These are phyloP conservation scores for Agraylea sexmaculata DNA, from an alignment of 1,140 invertebrate species.

Conservation along the genomic window DNA sequence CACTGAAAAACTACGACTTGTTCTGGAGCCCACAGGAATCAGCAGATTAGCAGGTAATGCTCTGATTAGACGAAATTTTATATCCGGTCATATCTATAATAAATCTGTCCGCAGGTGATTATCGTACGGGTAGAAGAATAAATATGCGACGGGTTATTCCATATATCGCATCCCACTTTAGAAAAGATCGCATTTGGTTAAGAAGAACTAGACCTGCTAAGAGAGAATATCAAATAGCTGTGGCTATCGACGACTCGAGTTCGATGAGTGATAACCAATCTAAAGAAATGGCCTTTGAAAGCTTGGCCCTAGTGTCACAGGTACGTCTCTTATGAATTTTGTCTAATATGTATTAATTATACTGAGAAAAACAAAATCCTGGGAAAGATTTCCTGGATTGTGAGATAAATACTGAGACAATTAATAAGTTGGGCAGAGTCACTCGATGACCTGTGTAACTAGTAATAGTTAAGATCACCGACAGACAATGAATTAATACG, in stretches of 20 bases:
- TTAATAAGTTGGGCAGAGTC: too few species aligned
- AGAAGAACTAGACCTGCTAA: constrained; percentile 90
- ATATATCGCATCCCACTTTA: constrained; percentile 96
- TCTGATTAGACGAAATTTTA: neutral
- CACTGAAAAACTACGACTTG: constrained; percentile 84
- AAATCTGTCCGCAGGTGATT: constrained; percentile 52
- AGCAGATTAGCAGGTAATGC: constrained; percentile 69
- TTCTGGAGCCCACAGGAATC: constrained; percentile 90
- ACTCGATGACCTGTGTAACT: too few species aligned
- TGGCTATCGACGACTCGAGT: constrained; percentile 96
- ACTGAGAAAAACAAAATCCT: too few species aligned
- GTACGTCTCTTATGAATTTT: constrained; percentile 23
- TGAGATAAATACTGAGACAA: too few species aligned
- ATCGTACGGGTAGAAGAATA: constrained; percentile 89
- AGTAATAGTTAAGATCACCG: too few species aligned
- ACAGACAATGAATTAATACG: too few species aligned
- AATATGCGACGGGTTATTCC: constrained; percentile 95
- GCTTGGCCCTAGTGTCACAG: constrained; percentile 78
- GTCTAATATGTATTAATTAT: too few species aligned
- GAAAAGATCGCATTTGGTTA: constrained; percentile 99
- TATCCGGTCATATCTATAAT: neutral
- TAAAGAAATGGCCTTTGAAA: constrained; percentile 87
- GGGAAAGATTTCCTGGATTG: too few species aligned
- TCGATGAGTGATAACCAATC: constrained; percentile 85
- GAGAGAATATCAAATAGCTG: constrained; percentile 90